Evolutionary conservation across 2,113 vertebrate genomes (phyloP), one percentile per base, ranked within the genome.

Genomic region (Poecilia latipinna): DNA sequence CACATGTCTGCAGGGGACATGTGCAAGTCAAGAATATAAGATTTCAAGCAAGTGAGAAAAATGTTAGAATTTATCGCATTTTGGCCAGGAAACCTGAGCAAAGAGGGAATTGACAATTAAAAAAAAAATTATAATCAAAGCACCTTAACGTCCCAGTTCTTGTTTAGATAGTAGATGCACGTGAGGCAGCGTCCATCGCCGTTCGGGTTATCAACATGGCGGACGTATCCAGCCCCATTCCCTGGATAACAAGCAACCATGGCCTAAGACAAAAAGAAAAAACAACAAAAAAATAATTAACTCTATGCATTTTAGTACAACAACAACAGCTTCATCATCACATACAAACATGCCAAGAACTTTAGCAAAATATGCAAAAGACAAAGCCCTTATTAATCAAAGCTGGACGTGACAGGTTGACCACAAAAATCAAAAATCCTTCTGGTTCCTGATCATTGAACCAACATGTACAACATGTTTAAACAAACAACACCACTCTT

Each of bases 191-290:
- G 96, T 32, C 97, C 97, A 4, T 97, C 96, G 5, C 96, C 94
- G 1, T 96, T 96, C 4, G 97, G 97, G 87, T 97, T 98, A 92
- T 98, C 97, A 77, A 98, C 96, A 28, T 98, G 97, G 74, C 97
- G 95, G 82, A 98, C 95, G 8, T 97, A 98, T 42, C 96, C 96
- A 48, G 95, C 93, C 39, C 97, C 96, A 3, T 95, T 96, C 65
- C 96, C 96, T 35, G 97, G 96, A 84, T 98, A 98, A 94, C 97
- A 98, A 11, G 97, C 96, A 84, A 97, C 97, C 97, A 98, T 98
- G 22, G 96, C 97, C 97, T 97, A 81, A 57, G 3, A 57, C 42
- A 42, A 57, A 6, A n/a, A 29, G 29, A 29, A 39, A 37, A 80
- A 89, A 89, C 77, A 80, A 51, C 83, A 73, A 57, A 69, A 69